Percentiles rank a stretch among this genome's conserved stretches.
Conservation (phyloP, 1,140 invertebrate species). For the Bombus waltoni region DNA sequence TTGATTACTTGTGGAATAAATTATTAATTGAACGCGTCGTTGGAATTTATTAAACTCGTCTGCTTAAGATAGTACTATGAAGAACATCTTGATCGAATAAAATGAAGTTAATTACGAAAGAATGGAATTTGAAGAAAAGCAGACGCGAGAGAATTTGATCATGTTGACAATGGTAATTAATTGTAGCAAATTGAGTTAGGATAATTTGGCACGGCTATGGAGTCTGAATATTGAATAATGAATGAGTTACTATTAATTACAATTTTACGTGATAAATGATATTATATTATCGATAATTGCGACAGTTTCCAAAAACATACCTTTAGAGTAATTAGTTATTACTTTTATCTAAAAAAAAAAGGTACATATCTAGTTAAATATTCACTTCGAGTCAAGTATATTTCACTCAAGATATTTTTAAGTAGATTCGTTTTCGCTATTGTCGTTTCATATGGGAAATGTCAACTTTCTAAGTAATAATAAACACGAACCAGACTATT, state of each 20-base stretch:
- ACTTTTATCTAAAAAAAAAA: not conserved
- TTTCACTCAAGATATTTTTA: accelerated
- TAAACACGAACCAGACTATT: no score
- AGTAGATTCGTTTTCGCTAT: not conserved
- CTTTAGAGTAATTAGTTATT: not conserved
- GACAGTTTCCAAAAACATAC: no score
- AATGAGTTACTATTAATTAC: not conserved
- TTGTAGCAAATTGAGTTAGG: not conserved
- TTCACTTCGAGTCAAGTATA: not conserved
- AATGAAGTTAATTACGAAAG: no score
- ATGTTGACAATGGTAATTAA: not conserved
- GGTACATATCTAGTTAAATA: not conserved
- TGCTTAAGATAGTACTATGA: not conserved
- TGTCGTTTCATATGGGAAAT: not conserved
- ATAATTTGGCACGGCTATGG: not conserved
- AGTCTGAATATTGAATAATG: not conserved
- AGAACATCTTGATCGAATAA: not conserved
- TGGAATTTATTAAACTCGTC: not conserved
- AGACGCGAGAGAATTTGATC: not conserved
- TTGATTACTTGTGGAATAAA: not conserved
- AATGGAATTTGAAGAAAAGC: not conserved
- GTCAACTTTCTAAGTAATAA: not conserved
- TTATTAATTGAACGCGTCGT: not conserved
- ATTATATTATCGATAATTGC: no score
- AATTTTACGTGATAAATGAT: not conserved